A percentile compares a stretch with the other conserved stretches of the same genome.
Conservation (phyloP, 2,797 vertebrate species). For the Hemibagrus guttatus region DNA sequence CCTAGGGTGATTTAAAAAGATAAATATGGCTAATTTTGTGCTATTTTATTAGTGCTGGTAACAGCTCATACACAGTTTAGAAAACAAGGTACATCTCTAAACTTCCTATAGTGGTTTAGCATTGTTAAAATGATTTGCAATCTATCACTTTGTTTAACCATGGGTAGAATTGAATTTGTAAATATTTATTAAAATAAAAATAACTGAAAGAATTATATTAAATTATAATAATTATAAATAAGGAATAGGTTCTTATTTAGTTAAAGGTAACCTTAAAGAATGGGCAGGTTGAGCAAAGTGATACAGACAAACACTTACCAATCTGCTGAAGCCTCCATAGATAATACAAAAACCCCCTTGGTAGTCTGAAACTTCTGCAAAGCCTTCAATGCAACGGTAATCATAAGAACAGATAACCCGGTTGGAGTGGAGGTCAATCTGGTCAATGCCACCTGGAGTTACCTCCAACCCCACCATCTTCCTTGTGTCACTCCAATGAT, state of each 20-base stretch:
- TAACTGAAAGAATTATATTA: background rate
- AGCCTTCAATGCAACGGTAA: constrained; percentile 96
- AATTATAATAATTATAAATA: too few relatives aligned
- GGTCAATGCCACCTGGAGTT: constrained; percentile 96
- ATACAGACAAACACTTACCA: constrained; percentile 73
- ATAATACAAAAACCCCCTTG: constrained; percentile 97
- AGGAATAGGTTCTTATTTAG: background rate
- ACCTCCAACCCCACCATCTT: constrained; percentile 90
- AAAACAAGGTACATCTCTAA: background rate
- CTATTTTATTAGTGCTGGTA: background rate
- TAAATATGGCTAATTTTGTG: background rate
- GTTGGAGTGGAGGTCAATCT: constrained; percentile 92
- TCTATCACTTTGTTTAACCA: background rate
- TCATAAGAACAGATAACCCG: constrained; percentile 94
- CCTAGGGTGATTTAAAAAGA: too few relatives aligned
- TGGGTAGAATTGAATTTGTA: background rate
- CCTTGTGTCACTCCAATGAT: constrained; percentile 94
- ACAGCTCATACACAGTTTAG: background rate
- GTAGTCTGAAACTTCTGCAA: constrained; percentile 91
- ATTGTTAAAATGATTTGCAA: background rate
- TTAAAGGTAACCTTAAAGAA: background rate
- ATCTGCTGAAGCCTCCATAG: constrained; percentile 93
- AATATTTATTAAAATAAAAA: background rate
- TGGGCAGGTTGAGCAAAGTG: background rate
- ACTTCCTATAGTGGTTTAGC: background rate